Percentiles rank a stretch among this genome's conserved stretches.
Evolutionary conservation across 2,888 invertebrate species (phyloP).

Genomic region (Galerucella nymphaeae): DNA sequence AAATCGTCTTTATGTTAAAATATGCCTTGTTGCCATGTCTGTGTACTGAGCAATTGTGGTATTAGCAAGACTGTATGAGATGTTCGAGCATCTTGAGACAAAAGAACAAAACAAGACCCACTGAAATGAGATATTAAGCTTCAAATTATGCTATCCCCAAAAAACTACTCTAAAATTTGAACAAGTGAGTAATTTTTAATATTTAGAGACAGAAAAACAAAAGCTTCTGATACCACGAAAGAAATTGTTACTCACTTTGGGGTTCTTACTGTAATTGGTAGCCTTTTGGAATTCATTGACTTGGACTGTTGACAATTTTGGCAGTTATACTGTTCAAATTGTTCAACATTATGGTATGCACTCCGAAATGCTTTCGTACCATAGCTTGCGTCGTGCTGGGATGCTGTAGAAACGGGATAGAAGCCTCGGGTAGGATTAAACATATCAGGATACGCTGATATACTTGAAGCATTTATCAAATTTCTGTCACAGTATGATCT

Average conservation of each 20-base stretch:
- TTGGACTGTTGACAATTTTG: constrained; percentile 1
- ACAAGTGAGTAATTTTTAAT: no score
- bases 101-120: no score
- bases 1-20: no score
- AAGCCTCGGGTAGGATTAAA: constrained; percentile 15
- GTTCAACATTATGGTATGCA: constrained; percentile 22
- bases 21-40: no score
- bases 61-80: no score
- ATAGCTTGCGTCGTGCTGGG: constrained; percentile 26
- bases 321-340: constrained; percentile 5
- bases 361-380: constrained; percentile 27
- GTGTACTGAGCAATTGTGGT: no score
- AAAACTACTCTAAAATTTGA: no score
- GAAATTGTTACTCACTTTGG: constrained; percentile 38
- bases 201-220: no score
- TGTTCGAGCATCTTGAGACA: no score
- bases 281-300: constrained; percentile 28
- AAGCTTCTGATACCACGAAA: not conserved
- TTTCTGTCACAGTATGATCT: constrained; percentile 36
- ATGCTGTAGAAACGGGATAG: constrained; percentile 23
- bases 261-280: constrained; percentile 42
- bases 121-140: no score
- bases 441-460: constrained; percentile 13
- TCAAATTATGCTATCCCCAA: no score
- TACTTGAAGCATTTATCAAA: not conserved